phyloP scores from a whole-genome alignment of 2,797 vertebrate species.

The Sylvia borin region DNA sequence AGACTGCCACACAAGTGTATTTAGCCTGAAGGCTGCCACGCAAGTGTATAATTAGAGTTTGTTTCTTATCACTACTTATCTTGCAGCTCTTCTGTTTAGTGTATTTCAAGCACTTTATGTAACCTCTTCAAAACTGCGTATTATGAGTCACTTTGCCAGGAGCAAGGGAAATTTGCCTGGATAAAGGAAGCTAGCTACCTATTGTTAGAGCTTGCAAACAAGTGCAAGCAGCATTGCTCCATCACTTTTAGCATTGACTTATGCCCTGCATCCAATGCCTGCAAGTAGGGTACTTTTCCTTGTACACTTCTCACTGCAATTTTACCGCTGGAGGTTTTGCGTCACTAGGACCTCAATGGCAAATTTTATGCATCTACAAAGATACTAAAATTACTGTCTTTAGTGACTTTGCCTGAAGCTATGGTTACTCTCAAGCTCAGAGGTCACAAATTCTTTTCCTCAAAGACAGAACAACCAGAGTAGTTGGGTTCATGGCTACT shows the following conservation, averaged over 20 bases:
- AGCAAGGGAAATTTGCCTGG: not conserved
- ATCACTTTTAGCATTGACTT: not conserved
- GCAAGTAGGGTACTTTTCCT: not conserved
- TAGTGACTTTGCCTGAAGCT: not conserved
- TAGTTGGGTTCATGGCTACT: not conserved
- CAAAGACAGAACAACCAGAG: not conserved
- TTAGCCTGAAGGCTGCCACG: not conserved
- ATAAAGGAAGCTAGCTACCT: not conserved
- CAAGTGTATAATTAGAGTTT: not conserved
- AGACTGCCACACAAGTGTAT: not conserved
- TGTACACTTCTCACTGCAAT: not conserved
- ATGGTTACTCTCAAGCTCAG: not conserved
- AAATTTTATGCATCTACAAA: not conserved
- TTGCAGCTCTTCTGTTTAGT: not conserved
- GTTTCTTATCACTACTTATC: not conserved
- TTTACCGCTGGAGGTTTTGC: not conserved
- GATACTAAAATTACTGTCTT: not conserved
- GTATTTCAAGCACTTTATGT: not conserved
- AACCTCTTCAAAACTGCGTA: not conserved
- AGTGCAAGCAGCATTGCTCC: not conserved
- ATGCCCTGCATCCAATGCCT: not conserved
- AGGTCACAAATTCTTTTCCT: not conserved
- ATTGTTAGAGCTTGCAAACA: not conserved
- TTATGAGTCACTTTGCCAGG: not conserved
- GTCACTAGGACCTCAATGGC: not conserved